Evolutionary conservation across 2,113 vertebrate genomes (phyloP), one percentile per base, ranked within the genome.

Genomic region (Marmota flaviventris): DNA sequence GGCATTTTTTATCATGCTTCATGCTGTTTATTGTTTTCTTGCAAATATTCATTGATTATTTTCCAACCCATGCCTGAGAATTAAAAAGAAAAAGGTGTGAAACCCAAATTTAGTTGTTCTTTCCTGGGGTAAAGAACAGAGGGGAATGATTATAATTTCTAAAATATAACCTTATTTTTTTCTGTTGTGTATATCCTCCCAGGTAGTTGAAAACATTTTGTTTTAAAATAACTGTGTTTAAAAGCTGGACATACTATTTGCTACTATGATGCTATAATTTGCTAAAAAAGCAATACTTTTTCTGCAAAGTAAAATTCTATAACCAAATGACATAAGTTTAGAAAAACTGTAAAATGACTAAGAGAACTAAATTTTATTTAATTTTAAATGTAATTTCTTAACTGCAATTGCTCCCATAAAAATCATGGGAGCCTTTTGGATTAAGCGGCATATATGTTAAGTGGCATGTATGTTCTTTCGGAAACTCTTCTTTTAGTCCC

Each of bases 11-110:
- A 90, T 88, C 12, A 42, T 63, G 25, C 25, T 63, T 58, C 56
- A 58, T 58, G 56, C 48, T 45, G 32, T 93, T 97, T 98, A 92
- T 67, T 88, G 13, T 78, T 63, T 97, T 96, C 94, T 94, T 94
- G 42, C 7, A 92, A 95, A 82, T 79, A n/a, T 2, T 0, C 76
- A 84, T 69, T 65, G 67, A 75, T 73, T 13, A 82, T 11, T 96
- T 78, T 92, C 65, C 90, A 94, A 73, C 27, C 77, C 5, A 29
- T 48, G 45, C 67, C 24, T 61, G 27, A 22, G n/a, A 85, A 97
- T 86, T 95, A 69, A 79, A 72, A 65, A 91, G 39, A 56, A 96
- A 85, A 24, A 9, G 24, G 42, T 65, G 13, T 45, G 95, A 4
- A 2, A 20, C 34, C 63, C 42, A 37, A 3, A 13, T 5, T 90